Evolutionary conservation across 2,888 invertebrate species (phyloP).

Genomic region (Caenorhabditis wallacei): DNA sequence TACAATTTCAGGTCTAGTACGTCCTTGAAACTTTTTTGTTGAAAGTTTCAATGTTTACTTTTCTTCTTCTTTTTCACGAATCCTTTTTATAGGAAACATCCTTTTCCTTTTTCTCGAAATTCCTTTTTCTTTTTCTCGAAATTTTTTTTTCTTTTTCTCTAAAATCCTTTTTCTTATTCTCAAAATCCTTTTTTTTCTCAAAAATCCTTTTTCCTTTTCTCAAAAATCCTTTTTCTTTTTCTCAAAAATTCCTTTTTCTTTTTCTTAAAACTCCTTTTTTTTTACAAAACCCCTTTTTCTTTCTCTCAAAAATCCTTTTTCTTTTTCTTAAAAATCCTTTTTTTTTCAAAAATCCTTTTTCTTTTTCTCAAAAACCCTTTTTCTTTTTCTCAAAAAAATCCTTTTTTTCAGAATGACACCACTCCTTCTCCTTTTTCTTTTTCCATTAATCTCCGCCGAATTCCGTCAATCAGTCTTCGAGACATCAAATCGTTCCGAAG

Average conservation of each 20-base stretch:
- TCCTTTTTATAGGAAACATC: not conserved
- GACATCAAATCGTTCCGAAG: constrained; percentile 53
- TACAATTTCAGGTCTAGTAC: not conserved
- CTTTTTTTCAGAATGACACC: constrained; percentile 41
- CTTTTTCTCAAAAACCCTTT: not conserved
- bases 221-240: not conserved
- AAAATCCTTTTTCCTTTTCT: not conserved
- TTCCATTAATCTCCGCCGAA: constrained; percentile 34
- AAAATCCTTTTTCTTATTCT: too few relatives aligned
- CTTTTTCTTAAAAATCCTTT: not conserved
- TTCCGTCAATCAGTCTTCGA: constrained; percentile 55
- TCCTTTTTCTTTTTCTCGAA: too few relatives aligned
- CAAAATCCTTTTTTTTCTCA: not conserved
- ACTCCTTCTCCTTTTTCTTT: constrained; percentile 11
- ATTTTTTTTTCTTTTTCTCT: too few relatives aligned
- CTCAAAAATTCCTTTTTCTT: too few relatives aligned
- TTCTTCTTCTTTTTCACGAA: constrained; percentile 1
- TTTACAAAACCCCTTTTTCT: too few relatives aligned
- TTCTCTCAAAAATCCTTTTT: too few relatives aligned
- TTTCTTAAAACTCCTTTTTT: too few relatives aligned
- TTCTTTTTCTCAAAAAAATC: not conserved
- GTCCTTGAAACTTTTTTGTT: not conserved
- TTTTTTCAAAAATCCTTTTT: not conserved
- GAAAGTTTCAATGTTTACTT: not conserved
- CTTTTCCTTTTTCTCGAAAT: too few relatives aligned